Evolutionary conservation across 1,140 invertebrate genomes (phyloP), one percentile per base, ranked within the genome.

Genomic region (Nebria ingens): DNA sequence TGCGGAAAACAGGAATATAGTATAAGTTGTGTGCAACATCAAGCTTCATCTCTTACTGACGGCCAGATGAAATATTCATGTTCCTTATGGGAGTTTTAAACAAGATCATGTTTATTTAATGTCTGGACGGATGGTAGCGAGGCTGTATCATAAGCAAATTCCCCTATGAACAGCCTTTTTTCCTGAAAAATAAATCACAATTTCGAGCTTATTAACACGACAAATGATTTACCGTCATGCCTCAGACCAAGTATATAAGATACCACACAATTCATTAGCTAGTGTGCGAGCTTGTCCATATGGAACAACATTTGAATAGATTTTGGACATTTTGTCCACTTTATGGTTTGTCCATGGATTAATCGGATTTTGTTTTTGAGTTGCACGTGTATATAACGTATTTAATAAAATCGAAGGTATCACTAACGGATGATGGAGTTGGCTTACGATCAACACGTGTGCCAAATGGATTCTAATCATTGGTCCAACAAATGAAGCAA

Each of bases 381-480:
- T 6, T 29, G 13, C 25, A 29, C 25, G 25, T 29, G 13, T 13
- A 29, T 29, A 29, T 29, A 29, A 29, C 13, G 13, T 29, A 29
- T 29, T 6, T 29, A 29, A 13, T 13, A 29, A 29, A 29, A 13
- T 13, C 25, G 25, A 13, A 4, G 13, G 13, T 29, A 29, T 13
- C 13, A 29, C 13, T 4, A 45, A 4, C 40, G 15, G 15, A 45
- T 12, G 6, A 11, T 11, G 4, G 6, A 6, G 25, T 6, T 29
- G 25, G 25, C 13, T 29, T 4, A 29, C 4, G 40, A 45, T 21
- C 52, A 22, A 57, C 58, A 56, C 52, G 54, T 59, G 58, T 50
- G 34, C 50, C 15, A 38, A 59, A 59, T 59, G 57, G 57, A 51
- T 45, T 56, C 54, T 59, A 59, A 59, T 59, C 55, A 55, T 56